Conservation (phyloP, 1,140 invertebrate genomes). For the Pachypsylla venusta region DNA sequence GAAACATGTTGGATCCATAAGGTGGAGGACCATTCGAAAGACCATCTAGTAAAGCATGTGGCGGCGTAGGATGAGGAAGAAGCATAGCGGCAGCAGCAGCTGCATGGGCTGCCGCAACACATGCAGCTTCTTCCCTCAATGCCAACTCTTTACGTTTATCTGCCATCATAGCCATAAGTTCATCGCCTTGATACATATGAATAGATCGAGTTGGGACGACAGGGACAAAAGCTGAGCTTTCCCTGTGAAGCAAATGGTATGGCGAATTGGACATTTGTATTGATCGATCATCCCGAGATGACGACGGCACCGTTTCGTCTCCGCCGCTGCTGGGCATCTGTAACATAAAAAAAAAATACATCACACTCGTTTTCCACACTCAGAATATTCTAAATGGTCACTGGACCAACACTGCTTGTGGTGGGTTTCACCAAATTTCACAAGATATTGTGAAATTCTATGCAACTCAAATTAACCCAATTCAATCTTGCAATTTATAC, state of each 20-base stretch:
- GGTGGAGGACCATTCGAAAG: slow-evolving; percentile 12
- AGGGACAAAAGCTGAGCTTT: slow-evolving; percentile 56
- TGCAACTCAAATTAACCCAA: too few relatives aligned
- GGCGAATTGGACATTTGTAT: slow-evolving; percentile 10
- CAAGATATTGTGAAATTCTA: too few relatives aligned
- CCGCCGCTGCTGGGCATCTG: slow-evolving; percentile 20
- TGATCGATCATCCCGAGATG: slow-evolving; percentile 6
- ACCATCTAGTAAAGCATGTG: slow-evolving; percentile 12
- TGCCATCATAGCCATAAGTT: slow-evolving; percentile 72
- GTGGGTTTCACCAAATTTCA: too few relatives aligned
- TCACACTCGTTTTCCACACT: background rate
- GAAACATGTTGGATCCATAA: slow-evolving; percentile 17
- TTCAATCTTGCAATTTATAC: too few relatives aligned
- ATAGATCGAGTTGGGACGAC: slow-evolving; percentile 61
- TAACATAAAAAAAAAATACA: slow-evolving; percentile 4
- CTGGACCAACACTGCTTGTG: too few relatives aligned
- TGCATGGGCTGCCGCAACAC: slow-evolving; percentile 31
- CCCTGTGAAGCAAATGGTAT: slow-evolving; percentile 19
- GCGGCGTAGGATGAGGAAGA: slow-evolving; percentile 17
- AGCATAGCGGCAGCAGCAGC: slow-evolving; percentile 34
- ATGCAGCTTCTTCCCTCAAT: slow-evolving; percentile 42
- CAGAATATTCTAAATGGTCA: too few relatives aligned
- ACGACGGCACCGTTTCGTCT: slow-evolving; percentile 3
- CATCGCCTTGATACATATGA: slow-evolving; percentile 38
- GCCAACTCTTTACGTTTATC: slow-evolving; percentile 68